Conservation (phyloP, 2,888 invertebrate species). For the Agonum fuliginosum region DNA sequence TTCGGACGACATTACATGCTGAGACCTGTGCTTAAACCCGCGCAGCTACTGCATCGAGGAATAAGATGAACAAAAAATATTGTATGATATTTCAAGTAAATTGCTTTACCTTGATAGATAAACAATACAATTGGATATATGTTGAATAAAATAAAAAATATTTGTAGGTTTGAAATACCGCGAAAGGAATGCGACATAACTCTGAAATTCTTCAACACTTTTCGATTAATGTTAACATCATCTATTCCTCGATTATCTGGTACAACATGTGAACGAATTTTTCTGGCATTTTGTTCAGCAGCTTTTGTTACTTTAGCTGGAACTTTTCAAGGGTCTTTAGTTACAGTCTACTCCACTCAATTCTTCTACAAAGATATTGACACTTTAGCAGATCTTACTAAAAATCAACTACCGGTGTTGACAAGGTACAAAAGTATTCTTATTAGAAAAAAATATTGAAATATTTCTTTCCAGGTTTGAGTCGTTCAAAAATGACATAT, state of each 20-base stretch:
- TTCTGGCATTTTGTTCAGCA: slow-evolving; percentile 68
- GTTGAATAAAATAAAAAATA: slow-evolving; percentile 3
- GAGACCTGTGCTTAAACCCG: too few species aligned
- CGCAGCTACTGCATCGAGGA: too few species aligned
- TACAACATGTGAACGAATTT: slow-evolving; percentile 63
- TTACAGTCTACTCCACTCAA: slow-evolving; percentile 71
- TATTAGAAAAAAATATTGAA: background rate
- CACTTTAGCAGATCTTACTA: slow-evolving; percentile 70
- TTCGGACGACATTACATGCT: too few species aligned
- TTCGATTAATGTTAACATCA: slow-evolving; percentile 31
- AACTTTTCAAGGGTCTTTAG: slow-evolving; percentile 71
- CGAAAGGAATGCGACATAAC: background rate
- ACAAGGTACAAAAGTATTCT: slow-evolving; percentile 63
- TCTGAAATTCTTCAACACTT: slow-evolving; percentile 36
- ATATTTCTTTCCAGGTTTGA: slow-evolving; percentile 24
- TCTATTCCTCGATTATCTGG: background rate
- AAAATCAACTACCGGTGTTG: slow-evolving; percentile 69
- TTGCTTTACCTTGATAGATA: too few species aligned
- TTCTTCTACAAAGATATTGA: slow-evolving; percentile 72
- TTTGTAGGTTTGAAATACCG: slow-evolving; percentile 13
- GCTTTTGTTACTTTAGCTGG: slow-evolving; percentile 71
- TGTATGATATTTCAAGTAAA: too few species aligned
- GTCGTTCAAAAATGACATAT: slow-evolving; percentile 65
- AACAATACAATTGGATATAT: too few species aligned
- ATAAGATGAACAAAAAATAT: too few species aligned